Evolutionary conservation across 2,888 invertebrate species (phyloP), one percentile per base, ranked within the genome.

Genomic region (Himalopsyche kuldschensis): DNA sequence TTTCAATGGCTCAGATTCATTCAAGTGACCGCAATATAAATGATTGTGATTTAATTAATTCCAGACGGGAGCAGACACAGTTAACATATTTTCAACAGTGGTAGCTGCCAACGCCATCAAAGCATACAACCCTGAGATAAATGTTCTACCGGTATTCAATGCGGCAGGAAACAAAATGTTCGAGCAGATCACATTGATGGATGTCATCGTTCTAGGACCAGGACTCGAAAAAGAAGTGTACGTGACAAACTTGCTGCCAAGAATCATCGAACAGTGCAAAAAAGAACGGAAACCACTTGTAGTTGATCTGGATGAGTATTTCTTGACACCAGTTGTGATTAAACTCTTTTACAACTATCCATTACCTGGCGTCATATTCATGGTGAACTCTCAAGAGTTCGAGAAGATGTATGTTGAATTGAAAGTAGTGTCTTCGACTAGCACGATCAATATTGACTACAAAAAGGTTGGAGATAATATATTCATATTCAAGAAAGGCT

Each of bases 81-180:
- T 95, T 2, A 98, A 99, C 89, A 94, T 99, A 78, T 98, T 99
- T 89, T 98, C 98, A 89, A 92, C 95, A 20, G 92, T 93, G 85
- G 94, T 95, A 81, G 98, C 99, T 5, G 96, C 97, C 0, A 89
- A 93, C 27, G 96, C 97, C 0, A 98, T 99, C 86, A 99, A 99
- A 90, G 94, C 96, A 0, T 99, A 97, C 90, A 98, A 97, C 88
- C 99, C 99, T 0, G 99, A 99, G 89, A 91, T 99, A 79, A 99
- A 99, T 88, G 99, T 99, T 0, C 97, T 98, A 90, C 99, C 99
- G 0, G 88, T 97, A 84, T 98, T 81, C 30, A 77, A 83, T 20
- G 35, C 20, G 0, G 75, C 41, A 0, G 77, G 78, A 48, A 79
- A 48, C 8, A 63, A 24, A 76, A 35, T 81, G n/a, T 30, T 83